These are phyloP conservation scores for Mesorhabditis sp. DNA, from an alignment of 2,888 invertebrate genomes.

Conservation along the genomic window DNA sequence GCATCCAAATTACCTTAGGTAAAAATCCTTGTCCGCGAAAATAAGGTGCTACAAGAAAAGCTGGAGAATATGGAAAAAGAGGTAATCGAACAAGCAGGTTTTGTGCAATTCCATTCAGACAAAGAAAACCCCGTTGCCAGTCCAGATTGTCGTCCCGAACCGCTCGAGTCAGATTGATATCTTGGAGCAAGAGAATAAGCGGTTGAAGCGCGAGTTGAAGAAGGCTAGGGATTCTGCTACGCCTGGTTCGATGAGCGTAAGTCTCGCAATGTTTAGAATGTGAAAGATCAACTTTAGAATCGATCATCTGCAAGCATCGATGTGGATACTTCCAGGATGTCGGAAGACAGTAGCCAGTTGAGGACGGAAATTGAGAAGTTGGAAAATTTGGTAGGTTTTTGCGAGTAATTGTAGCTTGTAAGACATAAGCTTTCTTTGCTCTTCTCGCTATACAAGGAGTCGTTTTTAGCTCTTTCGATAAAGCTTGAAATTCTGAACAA, in stretches of 20 bases:
- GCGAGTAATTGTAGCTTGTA: not conserved
- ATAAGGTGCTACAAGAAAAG: conserved; percentile 23
- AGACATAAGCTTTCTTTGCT: not conserved
- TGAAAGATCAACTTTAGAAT: not conserved
- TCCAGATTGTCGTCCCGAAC: not conserved
- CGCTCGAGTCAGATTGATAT: not conserved
- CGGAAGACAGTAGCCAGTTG: not conserved
- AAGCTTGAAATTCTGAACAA: no score
- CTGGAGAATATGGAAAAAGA: conserved; percentile 9
- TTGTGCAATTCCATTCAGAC: not conserved
- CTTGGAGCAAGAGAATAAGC: not conserved
- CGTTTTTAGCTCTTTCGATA: no score
- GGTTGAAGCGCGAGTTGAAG: conserved; percentile 1
- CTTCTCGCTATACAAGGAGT: no score
- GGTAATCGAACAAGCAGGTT: not conserved
- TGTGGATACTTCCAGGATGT: not conserved
- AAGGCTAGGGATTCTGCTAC: not conserved
- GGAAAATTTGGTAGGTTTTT: not conserved
- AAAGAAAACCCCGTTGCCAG: conserved; percentile 1
- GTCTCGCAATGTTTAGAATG: not conserved
- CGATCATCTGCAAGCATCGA: not conserved
- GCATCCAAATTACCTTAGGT: not conserved
- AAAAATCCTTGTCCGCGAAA: conserved; percentile 24
- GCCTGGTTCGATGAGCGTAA: not conserved
- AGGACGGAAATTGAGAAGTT: conserved; percentile 4